Conservation (phyloP, 2,113 vertebrate genomes). For the mouse (Mus musculus) region DNA sequence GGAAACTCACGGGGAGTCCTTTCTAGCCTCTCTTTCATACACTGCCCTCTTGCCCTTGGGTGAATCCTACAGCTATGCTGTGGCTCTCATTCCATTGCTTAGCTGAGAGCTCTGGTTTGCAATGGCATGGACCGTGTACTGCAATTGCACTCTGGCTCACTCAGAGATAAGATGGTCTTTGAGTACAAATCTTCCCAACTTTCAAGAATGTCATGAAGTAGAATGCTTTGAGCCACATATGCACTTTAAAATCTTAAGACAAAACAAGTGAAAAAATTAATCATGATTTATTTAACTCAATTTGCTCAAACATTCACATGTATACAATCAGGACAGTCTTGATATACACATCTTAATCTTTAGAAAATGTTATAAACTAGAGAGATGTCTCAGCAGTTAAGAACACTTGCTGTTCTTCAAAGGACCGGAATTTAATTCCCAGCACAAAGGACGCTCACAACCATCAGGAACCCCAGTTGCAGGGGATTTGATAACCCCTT, state of each 20-base stretch:
- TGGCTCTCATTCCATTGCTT: neutral
- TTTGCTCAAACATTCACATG: neutral
- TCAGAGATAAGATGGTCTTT: neutral
- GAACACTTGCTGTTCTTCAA: neutral
- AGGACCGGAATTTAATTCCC: neutral
- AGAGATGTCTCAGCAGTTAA: too few species aligned
- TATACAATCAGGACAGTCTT: neutral
- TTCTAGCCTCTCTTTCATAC: neutral
- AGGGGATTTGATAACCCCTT: too few species aligned
- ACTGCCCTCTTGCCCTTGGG: neutral
- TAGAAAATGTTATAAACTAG: neutral
- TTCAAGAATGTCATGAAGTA: too few species aligned
- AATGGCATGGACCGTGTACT: neutral
- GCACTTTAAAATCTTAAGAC: neutral
- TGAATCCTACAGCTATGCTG: neutral
- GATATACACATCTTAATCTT: neutral
- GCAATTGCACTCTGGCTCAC: neutral
- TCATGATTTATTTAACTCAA: neutral
- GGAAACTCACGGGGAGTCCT: neutral
- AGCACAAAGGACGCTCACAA: neutral
- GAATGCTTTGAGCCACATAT: neutral
- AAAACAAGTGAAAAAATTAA: neutral
- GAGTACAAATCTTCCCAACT: neutral
- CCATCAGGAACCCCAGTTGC: neutral
- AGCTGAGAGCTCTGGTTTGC: neutral